Conservation (phyloP, 2,113 vertebrate genomes). For the Hystrix brachyura region DNA sequence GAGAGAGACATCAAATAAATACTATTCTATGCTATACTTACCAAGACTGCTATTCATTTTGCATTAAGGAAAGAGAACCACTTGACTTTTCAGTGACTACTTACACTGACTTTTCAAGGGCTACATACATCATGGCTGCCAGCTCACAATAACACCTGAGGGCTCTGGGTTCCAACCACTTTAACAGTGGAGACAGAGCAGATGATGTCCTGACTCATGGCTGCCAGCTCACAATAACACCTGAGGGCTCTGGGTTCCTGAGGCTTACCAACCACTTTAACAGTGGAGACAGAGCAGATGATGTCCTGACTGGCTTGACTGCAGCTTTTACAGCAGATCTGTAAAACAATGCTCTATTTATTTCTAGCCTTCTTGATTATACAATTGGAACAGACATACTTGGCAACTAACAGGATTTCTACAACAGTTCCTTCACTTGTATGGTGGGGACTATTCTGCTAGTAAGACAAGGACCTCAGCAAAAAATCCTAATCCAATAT, state of each 20-base stretch:
- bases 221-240: background rate
- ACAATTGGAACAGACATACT: background rate
- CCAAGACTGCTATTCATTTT: background rate
- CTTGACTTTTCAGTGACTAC: background rate
- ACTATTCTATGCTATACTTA: background rate
- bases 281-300: background rate
- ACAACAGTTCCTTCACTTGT: background rate
- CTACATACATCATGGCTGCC: background rate
- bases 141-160: background rate
- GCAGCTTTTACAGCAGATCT: background rate
- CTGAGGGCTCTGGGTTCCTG: background rate
- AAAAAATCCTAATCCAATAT: conserved; percentile 26
- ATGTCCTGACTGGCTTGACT: background rate
- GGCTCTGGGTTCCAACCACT: background rate
- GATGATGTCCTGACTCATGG: background rate
- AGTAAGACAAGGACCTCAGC: background rate
- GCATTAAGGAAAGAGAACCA: background rate
- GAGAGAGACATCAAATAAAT: background rate
- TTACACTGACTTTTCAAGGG: background rate
- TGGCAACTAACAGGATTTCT: background rate
- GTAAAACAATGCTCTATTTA: background rate
- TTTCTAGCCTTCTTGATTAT: background rate
- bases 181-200: background rate
- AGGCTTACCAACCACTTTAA: background rate
- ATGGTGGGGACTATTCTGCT: background rate